Percentiles rank a stretch among this genome's conserved stretches.
Evolutionary conservation across 1,140 invertebrate genomes (phyloP).

Genomic region (Battus philenor): DNA sequence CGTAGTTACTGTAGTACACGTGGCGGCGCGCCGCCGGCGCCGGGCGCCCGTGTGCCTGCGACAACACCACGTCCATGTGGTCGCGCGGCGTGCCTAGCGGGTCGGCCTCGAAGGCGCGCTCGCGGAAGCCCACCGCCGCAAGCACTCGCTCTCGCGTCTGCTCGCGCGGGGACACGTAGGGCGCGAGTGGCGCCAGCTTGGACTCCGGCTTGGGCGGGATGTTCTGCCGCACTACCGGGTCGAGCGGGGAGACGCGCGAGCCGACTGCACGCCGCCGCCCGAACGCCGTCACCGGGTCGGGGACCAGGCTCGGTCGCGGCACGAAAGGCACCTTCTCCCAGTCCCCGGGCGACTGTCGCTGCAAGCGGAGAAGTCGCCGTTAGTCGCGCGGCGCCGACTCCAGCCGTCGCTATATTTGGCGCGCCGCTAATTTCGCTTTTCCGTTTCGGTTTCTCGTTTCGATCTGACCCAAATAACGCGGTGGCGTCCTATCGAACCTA

Average conservation of each 20-base stretch:
- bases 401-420: conserved; percentile 74
- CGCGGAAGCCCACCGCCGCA: conserved; percentile 71
- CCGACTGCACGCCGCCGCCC: conserved; percentile 77
- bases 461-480: conserved; percentile 61
- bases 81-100: conserved; percentile 76
- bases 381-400: conserved; percentile 60
- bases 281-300: conserved; percentile 88
- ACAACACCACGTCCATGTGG: conserved; percentile 79
- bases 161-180: conserved; percentile 80
- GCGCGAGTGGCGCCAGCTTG: conserved; percentile 76
- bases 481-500: conserved; percentile 36
- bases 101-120: conserved; percentile 75
- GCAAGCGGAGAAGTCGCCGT: conserved; percentile 77
- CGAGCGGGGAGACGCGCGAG: conserved; percentile 45
- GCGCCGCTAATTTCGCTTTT: conserved; percentile 65
- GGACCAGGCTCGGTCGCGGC: conserved; percentile 86
- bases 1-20: conserved; percentile 74
- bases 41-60: conserved; percentile 76
- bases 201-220: conserved; percentile 77
- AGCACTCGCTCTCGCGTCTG: conserved; percentile 78
- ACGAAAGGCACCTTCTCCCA: conserved; percentile 91
- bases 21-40: conserved; percentile 67
- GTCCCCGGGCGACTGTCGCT: conserved; percentile 84
- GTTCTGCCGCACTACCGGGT: conserved; percentile 70
- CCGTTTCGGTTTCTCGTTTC: conserved; percentile 47